Evolutionary conservation across 2,113 vertebrate genomes (phyloP).

Genomic region (Circaetus cinerascens): DNA sequence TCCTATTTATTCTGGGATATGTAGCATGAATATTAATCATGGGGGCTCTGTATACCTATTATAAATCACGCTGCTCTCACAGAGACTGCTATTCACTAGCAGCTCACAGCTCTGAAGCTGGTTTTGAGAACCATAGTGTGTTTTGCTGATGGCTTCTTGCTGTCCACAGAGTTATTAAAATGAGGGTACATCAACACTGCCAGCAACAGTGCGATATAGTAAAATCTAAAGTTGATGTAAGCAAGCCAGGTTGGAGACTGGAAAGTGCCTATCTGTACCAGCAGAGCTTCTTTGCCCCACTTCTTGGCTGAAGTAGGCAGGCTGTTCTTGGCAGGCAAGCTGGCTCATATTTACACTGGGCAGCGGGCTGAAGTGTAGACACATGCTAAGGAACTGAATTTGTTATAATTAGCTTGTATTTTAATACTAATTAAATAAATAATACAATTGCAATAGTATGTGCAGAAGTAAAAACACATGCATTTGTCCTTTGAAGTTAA

Average conservation of each 20-base stretch:
- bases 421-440: conserved; percentile 18
- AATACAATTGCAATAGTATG: background rate
- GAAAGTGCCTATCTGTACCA: background rate
- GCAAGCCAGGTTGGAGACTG: background rate
- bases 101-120: background rate
- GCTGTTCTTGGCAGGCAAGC: background rate
- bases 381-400: background rate
- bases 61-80: background rate
- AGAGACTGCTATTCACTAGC: conserved; percentile 18
- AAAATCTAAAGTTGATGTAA: background rate
- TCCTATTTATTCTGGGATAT: conserved; percentile 33
- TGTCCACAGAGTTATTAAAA: background rate
- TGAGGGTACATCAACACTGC: background rate
- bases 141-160: conserved; percentile 23
- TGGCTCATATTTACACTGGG: background rate
- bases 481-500: background rate
- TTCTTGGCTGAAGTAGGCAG: background rate
- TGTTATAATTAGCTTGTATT: background rate
- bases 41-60: background rate
- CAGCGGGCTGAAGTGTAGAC: background rate
- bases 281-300: background rate
- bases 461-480: background rate
- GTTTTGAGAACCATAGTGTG: background rate
- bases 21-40: conserved; percentile 45
- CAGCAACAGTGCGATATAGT: background rate